Base-by-base conservation (phyloP, 2,797 vertebrate species). In the Hyperoplus immaculatus region DNA sequence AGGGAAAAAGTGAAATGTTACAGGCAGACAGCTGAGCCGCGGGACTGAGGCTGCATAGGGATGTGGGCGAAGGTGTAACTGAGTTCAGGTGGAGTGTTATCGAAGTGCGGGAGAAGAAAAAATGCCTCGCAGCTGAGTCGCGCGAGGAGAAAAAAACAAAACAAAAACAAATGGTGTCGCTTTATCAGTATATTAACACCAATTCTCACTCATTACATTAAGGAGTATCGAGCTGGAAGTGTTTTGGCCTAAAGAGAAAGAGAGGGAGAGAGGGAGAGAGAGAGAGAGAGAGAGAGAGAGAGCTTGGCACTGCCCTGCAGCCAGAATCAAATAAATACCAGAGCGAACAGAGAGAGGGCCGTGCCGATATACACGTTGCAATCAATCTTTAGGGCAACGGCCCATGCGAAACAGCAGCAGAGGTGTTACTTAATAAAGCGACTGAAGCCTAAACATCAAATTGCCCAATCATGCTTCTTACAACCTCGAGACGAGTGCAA, bases 131-230 rank as follows among this genome's bases (percentile, higher is more conserved):
- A 93, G 94, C 90, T 53, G 64, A 86, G 83, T 85, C 77, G 87
- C 78, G 56, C 78, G 70, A 84, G 79, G 87, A 92, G 74, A 85
- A 84, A 91, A 92, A 91, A 91, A 92, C 93, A 92, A 85, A 84
- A 91, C 92, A 91, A 91, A 92, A 93, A 92, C 93, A 93, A 87
- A 93, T 89, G 75, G 90, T 91, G 94, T 91, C 93, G 91, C 94
- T 93, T 95, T 91, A 83, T 94, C 93, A 96, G 95, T 96, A 95
- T 95, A 96, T 97, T 97, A 97, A 94, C 93, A 95, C 94, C 93
- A 96, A 96, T 96, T 96, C 94, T 90, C 91, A 89, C 93, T 94
- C 92, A 88, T 97, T 95, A 95, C 88, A 84, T 94, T 96, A 96
- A 95, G 91, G 90, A 91, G 72, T 92, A 93, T 90, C 87, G 96